These are phyloP conservation scores for Synanceia verrucosa DNA, from an alignment of 2,797 vertebrate species.

Conservation along the genomic window DNA sequence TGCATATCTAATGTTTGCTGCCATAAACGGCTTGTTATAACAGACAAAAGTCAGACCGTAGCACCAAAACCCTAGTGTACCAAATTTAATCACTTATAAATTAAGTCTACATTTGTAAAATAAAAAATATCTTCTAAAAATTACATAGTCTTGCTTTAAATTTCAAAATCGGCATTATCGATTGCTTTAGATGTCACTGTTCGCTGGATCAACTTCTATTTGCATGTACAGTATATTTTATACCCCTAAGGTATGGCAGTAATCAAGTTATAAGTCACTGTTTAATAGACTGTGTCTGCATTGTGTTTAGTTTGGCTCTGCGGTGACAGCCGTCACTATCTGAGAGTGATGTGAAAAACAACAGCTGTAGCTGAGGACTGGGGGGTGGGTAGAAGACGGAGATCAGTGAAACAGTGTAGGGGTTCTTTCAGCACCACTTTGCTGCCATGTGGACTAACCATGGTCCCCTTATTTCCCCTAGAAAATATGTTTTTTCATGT, in stretches of 20 bases:
- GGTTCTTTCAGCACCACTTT: slow-evolving; percentile 17
- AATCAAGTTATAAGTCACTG: not conserved
- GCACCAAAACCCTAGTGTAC: not conserved
- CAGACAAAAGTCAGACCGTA: not conserved
- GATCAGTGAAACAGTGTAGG: slow-evolving; percentile 19
- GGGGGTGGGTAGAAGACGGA: slow-evolving; percentile 3
- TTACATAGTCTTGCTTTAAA: not conserved
- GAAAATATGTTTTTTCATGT: slow-evolving; percentile 10
- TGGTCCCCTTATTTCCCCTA: not conserved
- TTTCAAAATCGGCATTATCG: not conserved
- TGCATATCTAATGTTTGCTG: not conserved
- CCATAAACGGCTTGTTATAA: not conserved
- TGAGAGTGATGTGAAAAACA: slow-evolving; percentile 64
- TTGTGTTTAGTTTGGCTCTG: not conserved
- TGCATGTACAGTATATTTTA: not conserved
- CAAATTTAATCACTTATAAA: not conserved
- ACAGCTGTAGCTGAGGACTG: slow-evolving; percentile 66
- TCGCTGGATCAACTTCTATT: not conserved
- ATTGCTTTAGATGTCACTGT: not conserved
- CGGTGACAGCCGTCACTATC: slow-evolving; percentile 11
- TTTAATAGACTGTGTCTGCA: not conserved
- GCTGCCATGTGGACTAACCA: not conserved
- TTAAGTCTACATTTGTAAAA: not conserved
- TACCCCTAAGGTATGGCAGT: not conserved
- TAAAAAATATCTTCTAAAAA: not conserved